A percentile compares a stretch with the other conserved stretches of the same genome.
phyloP scores from a whole-genome alignment of 2,888 invertebrate genomes.

The Andrena hattorfiana region DNA sequence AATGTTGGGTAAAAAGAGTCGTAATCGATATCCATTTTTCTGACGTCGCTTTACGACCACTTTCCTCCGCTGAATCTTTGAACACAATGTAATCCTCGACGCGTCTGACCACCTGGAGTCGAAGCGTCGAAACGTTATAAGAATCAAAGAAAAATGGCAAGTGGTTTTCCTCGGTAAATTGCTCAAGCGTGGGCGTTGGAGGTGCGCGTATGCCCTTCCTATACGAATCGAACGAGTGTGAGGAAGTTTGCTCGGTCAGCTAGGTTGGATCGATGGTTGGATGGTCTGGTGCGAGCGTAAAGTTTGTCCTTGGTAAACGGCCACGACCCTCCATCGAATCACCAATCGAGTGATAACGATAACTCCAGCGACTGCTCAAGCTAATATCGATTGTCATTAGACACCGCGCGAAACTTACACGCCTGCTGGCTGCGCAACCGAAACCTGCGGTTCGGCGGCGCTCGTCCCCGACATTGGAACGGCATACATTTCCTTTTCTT shows the following conservation, averaged over 20 bases:
- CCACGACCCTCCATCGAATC: constrained; percentile 65
- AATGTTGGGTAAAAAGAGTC: neutral
- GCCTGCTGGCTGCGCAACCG: constrained; percentile 49
- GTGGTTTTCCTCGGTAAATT: constrained; percentile 57
- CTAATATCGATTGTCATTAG: constrained; percentile 73
- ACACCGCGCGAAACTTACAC: constrained; percentile 61
- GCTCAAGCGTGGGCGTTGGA: constrained; percentile 58
- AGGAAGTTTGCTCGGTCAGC: constrained; percentile 67
- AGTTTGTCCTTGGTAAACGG: constrained; percentile 68
- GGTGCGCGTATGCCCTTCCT: constrained; percentile 39
- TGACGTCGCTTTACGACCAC: neutral
- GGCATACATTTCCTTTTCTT: neutral
- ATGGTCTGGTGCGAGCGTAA: constrained; percentile 63
- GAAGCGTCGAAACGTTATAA: constrained; percentile 3
- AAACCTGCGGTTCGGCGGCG: constrained; percentile 4
- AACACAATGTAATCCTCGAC: neutral
- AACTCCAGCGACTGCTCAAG: constrained; percentile 67
- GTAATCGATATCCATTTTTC: neutral
- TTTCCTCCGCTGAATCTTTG: neutral
- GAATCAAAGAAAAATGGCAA: constrained; percentile 43
- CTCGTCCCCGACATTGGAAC: neutral
- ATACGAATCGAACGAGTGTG: constrained; percentile 56
- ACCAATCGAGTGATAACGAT: constrained; percentile 67
- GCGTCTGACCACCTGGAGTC: constrained; percentile 10
- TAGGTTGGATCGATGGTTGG: constrained; percentile 63